A percentile compares a stretch with the other conserved stretches of the same genome.
phyloP scores from a whole-genome alignment of 2,797 vertebrate species.

The Xenopus petersii region DNA sequence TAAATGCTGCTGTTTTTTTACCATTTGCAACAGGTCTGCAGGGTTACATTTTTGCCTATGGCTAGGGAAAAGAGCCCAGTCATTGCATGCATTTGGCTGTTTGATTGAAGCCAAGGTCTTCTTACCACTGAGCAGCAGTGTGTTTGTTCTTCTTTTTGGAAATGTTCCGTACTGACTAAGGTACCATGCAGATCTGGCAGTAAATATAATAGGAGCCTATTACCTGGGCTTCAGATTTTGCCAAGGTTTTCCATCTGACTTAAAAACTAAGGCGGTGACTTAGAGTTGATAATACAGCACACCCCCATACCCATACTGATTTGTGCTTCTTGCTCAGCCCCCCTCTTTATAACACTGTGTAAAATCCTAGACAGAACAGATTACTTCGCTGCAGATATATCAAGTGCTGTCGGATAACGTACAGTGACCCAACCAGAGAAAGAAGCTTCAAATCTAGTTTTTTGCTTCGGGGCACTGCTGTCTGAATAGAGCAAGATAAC shows the following conservation, averaged over 20 bases:
- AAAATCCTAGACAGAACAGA: neutral
- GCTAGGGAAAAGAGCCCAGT: constrained; percentile 3
- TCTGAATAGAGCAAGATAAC: neutral
- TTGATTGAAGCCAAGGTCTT: neutral
- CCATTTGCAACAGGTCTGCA: constrained; percentile 6
- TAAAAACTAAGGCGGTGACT: neutral
- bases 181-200: neutral
- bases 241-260: neutral
- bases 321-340: neutral
- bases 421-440: constrained; percentile 1
- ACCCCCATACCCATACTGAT: neutral
- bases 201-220: neutral
- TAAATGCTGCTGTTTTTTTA: neutral
- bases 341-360: neutral
- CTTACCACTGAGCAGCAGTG: neutral
- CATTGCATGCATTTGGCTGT: constrained; percentile 1
- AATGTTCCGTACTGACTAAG: neutral
- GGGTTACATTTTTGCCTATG: neutral
- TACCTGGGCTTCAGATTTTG: neutral
- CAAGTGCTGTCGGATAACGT: neutral
- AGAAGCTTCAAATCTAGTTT: constrained; percentile 1
- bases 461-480: neutral
- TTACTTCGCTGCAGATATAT: neutral
- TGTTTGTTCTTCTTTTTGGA: neutral
- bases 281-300: neutral